These are phyloP conservation scores for Leptobrachium ailaonicum DNA, from an alignment of 2,113 vertebrate species.

Conservation along the genomic window DNA sequence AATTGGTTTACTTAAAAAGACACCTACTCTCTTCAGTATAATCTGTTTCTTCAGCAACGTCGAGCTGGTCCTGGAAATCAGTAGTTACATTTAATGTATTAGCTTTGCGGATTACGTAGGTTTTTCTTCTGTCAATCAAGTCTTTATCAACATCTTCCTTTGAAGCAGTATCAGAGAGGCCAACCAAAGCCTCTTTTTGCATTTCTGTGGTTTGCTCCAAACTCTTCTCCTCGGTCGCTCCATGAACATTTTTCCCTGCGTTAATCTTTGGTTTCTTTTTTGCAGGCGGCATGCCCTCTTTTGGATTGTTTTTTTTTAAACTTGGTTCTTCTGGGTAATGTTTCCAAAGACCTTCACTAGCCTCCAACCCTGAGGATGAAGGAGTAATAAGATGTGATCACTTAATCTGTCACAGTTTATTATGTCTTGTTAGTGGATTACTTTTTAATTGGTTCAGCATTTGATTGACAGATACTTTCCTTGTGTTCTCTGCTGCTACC, in stretches of 20 bases:
- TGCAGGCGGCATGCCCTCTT: conserved; percentile 6
- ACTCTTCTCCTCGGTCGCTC: neutral
- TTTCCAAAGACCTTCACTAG: conserved; percentile 22
- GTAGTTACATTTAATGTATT: neutral
- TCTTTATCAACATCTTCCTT: neutral
- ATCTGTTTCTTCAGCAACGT: neutral
- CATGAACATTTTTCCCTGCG: neutral
- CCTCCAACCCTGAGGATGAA: conserved; percentile 3
- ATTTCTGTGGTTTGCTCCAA: neutral
- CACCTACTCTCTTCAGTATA: no score
- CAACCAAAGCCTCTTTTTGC: neutral
- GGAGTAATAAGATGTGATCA: conserved; percentile 13
- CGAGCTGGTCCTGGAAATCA: no score
- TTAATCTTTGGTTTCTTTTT: conserved; percentile 8
- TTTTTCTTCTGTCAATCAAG: conserved; percentile 9
- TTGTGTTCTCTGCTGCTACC: neutral
- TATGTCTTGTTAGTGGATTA: conserved; percentile 14
- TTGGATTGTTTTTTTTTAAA: conserved; percentile 22
- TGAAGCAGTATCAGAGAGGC: neutral
- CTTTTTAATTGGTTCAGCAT: conserved; percentile 25
- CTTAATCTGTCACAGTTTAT: conserved; percentile 35
- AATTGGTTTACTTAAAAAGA: no score
- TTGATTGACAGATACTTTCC: conserved; percentile 10
- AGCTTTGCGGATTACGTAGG: conserved; percentile 4
- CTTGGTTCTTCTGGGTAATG: conserved; percentile 25